Conservation (phyloP, 1,140 invertebrate genomes). For the Tetraneura akinire region DNA sequence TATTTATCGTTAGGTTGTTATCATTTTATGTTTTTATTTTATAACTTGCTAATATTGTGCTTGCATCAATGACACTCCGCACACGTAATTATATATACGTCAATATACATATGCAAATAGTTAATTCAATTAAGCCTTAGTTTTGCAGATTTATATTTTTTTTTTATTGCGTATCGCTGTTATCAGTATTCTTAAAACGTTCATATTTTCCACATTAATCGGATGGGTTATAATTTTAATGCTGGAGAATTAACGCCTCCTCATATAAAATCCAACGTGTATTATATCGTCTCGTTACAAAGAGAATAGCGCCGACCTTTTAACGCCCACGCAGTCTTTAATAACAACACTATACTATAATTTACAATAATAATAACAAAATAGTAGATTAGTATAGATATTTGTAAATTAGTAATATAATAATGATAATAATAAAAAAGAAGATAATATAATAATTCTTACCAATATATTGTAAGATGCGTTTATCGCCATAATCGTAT, state of each 20-base stretch:
- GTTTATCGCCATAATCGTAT: no score
- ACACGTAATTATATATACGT: no score
- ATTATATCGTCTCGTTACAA: neutral
- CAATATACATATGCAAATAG: neutral
- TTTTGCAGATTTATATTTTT: neutral
- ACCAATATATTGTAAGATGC: neutral
- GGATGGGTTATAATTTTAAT: neutral
- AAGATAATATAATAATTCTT: neutral
- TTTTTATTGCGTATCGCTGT: neutral
- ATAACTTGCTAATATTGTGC: no score
- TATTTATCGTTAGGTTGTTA: no score
- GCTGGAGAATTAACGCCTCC: constrained; percentile 9
- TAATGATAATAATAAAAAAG: no score
- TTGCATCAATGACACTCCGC: no score
- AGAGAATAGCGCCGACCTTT: constrained; percentile 12
- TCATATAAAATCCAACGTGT: neutral
- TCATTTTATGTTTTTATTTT: no score
- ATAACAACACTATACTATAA: constrained; percentile 18
- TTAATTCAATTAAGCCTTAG: neutral
- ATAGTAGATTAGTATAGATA: constrained; percentile 12
- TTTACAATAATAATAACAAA: neutral
- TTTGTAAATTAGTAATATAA: neutral
- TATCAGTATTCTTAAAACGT: neutral
- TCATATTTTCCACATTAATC: neutral
- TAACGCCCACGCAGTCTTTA: constrained; percentile 12